Evolutionary conservation across 2,888 invertebrate species (phyloP).

Genomic region (Zaprionus obscuricornis): DNA sequence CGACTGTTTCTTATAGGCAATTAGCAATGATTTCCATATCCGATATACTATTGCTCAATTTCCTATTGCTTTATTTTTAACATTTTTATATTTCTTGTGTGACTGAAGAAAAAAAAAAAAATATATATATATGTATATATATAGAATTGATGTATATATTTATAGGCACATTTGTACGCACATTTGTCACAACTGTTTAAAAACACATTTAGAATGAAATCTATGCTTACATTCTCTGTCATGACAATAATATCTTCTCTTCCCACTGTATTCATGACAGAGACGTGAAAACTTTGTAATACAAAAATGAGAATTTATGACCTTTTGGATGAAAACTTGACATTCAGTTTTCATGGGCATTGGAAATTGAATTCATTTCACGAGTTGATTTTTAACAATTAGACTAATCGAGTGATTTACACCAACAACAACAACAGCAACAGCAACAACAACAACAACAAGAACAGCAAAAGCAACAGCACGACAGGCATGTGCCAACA

Average conservation of each 20-base stretch:
- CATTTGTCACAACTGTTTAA: slow-evolving; percentile 72
- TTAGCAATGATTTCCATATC: too few relatives aligned
- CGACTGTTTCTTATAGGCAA: too few relatives aligned
- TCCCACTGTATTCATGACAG: too few relatives aligned
- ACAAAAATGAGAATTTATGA: slow-evolving; percentile 57
- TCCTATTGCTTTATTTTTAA: too few relatives aligned
- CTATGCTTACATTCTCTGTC: slow-evolving; percentile 4
- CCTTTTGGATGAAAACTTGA: slow-evolving; percentile 66
- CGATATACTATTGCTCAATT: too few relatives aligned
- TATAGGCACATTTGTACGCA: too few relatives aligned
- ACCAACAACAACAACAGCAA: slow-evolving; percentile 37
- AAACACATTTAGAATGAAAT: slow-evolving; percentile 62
- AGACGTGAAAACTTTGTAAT: too few relatives aligned
- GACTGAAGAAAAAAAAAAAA: too few relatives aligned
- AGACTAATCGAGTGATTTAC: slow-evolving; percentile 77
- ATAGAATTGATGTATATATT: slow-evolving; percentile 33
- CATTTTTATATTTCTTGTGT: too few relatives aligned
- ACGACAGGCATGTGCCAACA: slow-evolving; percentile 69
- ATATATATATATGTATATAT: slow-evolving; percentile 23
- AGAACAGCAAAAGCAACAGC: slow-evolving; percentile 27
- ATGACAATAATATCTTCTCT: too few relatives aligned
- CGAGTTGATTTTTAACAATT: slow-evolving; percentile 71
- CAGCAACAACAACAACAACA: slow-evolving; percentile 4
- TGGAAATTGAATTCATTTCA: slow-evolving; percentile 26
- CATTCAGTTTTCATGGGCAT: slow-evolving; percentile 61